Conservation (phyloP, 2,888 invertebrate genomes). For the Cloeon dipterum region DNA sequence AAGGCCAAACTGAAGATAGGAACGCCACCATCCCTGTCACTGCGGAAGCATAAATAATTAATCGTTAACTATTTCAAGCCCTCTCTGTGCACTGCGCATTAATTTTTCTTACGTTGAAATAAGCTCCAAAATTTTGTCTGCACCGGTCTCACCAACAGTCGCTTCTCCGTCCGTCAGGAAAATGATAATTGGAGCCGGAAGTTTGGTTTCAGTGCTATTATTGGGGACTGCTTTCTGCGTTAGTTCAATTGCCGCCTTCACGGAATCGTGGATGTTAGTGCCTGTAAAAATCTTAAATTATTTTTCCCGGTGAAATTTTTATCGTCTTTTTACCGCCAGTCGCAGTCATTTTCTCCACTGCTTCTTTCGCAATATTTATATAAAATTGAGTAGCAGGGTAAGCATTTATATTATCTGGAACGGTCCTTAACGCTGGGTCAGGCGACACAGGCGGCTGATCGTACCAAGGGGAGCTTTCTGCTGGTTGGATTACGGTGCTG, state of each 20-base stretch:
- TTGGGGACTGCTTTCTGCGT: constrained; percentile 12
- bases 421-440: background rate
- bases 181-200: constrained; percentile 31
- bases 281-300: constrained; percentile 22
- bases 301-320: too few species aligned
- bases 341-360: constrained; percentile 28
- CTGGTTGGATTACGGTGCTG: background rate
- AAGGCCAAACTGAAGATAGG: constrained; percentile 46
- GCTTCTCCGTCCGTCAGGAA: constrained; percentile 44
- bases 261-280: constrained; percentile 42
- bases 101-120: background rate
- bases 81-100: background rate
- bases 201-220: background rate
- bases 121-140: constrained; percentile 20
- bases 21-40: constrained; percentile 8
- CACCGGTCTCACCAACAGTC: constrained; percentile 29
- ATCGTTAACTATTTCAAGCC: background rate
- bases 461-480: background rate
- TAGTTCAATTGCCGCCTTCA: constrained; percentile 28
- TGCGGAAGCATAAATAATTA: background rate
- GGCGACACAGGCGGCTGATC: too few species aligned
- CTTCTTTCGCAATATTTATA: constrained; percentile 32
- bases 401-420: constrained; percentile 14
- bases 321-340: constrained; percentile 29
- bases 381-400: constrained; percentile 27